Evolutionary conservation across 1,140 invertebrate species (phyloP).

Genomic region (Idris sp.): DNA sequence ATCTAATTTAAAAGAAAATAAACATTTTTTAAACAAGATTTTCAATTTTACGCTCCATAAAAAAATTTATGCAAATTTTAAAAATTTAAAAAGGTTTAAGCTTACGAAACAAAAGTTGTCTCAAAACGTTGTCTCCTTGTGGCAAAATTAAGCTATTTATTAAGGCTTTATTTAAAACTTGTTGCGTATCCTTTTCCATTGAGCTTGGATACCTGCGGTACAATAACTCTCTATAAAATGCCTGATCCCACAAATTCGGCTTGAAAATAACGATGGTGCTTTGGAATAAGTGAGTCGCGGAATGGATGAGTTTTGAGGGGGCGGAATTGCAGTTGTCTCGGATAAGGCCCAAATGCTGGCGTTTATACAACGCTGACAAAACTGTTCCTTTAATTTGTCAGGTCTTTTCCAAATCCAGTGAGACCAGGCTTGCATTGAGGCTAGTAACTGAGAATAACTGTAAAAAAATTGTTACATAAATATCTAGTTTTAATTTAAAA

Average conservation of each 20-base stretch:
- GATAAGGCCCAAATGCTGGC: slow-evolving; percentile 70
- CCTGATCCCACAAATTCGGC: slow-evolving; percentile 79
- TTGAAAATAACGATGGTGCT: slow-evolving; percentile 80
- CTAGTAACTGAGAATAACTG: slow-evolving; percentile 84
- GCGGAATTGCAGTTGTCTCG: slow-evolving; percentile 58
- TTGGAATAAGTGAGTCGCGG: slow-evolving; percentile 80
- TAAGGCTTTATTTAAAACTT: slow-evolving; percentile 71
- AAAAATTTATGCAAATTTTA: no score
- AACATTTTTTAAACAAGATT: no score
- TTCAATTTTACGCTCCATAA: no score
- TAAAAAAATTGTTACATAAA: no score
- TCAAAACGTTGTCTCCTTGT: slow-evolving; percentile 63
- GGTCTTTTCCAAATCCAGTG: slow-evolving; percentile 80
- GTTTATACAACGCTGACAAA: slow-evolving; percentile 70
- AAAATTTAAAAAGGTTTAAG: slow-evolving; percentile 5
- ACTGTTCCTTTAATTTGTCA: slow-evolving; percentile 68
- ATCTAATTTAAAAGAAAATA: slow-evolving; percentile 60
- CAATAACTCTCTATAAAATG: slow-evolving; percentile 77
- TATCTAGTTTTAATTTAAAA: no score
- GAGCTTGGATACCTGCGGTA: slow-evolving; percentile 75
- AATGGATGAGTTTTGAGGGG: slow-evolving; percentile 79
- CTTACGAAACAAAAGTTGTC: slow-evolving; percentile 69
- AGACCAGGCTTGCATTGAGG: slow-evolving; percentile 83
- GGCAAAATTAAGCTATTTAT: slow-evolving; percentile 73
- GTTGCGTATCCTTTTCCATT: slow-evolving; percentile 71